phyloP scores from a whole-genome alignment of 2,797 vertebrate species.

The Typhlichthys eigenmanni region DNA sequence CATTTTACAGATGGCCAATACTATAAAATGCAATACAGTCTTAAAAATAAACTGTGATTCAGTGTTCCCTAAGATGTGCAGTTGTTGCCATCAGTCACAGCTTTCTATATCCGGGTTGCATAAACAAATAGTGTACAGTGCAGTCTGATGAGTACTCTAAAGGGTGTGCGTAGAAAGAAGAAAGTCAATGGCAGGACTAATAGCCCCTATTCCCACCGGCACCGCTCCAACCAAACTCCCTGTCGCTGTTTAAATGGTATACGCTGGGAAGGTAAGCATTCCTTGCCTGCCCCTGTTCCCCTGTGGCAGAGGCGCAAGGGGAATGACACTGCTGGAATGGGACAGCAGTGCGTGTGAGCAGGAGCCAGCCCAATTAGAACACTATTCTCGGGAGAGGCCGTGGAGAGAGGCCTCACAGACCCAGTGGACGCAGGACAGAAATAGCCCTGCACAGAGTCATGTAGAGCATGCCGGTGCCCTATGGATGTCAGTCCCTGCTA shows the following conservation, averaged over 20 bases:
- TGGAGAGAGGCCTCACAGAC: constrained; percentile 46
- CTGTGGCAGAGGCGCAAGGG: constrained; percentile 20
- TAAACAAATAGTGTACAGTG: constrained; percentile 50
- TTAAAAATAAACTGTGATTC: constrained; percentile 57
- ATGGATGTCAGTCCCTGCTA: constrained; percentile 47
- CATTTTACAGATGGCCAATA: constrained; percentile 11
- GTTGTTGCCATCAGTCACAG: constrained; percentile 67
- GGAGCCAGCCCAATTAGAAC: constrained; percentile 70
- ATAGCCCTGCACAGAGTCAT: constrained; percentile 65
- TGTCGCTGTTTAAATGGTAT: constrained; percentile 8
- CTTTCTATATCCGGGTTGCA: constrained; percentile 53
- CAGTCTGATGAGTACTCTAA: constrained; percentile 21
- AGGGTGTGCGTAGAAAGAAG: background rate
- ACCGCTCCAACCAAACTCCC: constrained; percentile 27
- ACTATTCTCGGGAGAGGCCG: constrained; percentile 61
- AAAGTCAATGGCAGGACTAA: constrained; percentile 17
- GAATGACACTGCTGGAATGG: constrained; percentile 29
- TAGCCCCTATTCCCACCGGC: constrained; percentile 17
- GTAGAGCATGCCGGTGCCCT: constrained; percentile 56
- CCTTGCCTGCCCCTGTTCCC: constrained; percentile 24
- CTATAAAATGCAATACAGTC: constrained; percentile 51
- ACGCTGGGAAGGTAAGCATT: constrained; percentile 1
- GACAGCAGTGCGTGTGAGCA: constrained; percentile 54
- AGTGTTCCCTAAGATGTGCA: constrained; percentile 47
- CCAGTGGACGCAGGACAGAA: constrained; percentile 60